A percentile compares a stretch with the other conserved stretches of the same genome.
These are phyloP conservation scores for Aphrophora alni DNA, from an alignment of 2,888 invertebrate species.

Conservation along the genomic window DNA sequence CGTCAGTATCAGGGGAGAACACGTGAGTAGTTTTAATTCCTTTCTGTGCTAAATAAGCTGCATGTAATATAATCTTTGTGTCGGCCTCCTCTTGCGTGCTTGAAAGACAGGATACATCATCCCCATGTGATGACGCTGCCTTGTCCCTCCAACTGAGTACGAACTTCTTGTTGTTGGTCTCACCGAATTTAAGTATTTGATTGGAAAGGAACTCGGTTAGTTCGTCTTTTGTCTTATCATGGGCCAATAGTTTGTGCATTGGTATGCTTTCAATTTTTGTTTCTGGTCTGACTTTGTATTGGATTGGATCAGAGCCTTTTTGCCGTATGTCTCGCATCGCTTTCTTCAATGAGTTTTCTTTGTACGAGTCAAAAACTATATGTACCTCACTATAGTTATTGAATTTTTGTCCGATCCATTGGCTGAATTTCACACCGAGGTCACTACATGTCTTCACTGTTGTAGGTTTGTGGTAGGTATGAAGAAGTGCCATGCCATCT, in stretches of 20 bases:
- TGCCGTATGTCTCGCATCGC: not conserved
- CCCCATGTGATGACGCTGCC: not conserved
- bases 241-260: not conserved
- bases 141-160: conserved; percentile 9
- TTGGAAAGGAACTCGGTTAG: conserved; percentile 12
- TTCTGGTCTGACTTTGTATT: not conserved
- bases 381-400: conserved; percentile 1
- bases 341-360: conserved; percentile 5
- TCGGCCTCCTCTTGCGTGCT: too few relatives aligned
- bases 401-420: conserved; percentile 7
- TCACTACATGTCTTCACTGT: too few relatives aligned
- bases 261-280: not conserved
- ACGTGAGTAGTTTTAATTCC: too few relatives aligned
- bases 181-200: not conserved
- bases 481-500: too few relatives aligned
- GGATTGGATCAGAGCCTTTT: not conserved
- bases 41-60: too few relatives aligned
- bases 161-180: not conserved
- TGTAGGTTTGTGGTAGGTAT: too few relatives aligned
- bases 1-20: too few relatives aligned
- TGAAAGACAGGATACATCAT: too few relatives aligned
- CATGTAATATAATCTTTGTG: too few relatives aligned
- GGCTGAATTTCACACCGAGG: not conserved
- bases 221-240: conserved; percentile 2
- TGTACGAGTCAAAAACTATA: conserved; percentile 13